Percentiles rank a stretch among this genome's conserved stretches.
These are phyloP conservation scores for Neodontobutis hainanensis DNA, from an alignment of 2,113 vertebrate species.

Conservation along the genomic window DNA sequence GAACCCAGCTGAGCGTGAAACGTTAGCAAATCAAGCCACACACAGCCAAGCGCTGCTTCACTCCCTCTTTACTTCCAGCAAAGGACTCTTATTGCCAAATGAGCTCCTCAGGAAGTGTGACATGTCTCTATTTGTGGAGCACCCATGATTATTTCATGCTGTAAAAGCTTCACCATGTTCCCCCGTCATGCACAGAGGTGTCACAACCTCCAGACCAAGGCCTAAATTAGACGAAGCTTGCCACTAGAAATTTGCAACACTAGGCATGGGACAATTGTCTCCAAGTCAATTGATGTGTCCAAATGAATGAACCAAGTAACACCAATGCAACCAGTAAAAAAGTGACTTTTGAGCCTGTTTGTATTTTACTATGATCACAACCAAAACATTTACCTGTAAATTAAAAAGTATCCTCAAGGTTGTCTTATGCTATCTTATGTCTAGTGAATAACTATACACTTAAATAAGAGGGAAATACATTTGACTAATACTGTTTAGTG, in stretches of 20 bases:
- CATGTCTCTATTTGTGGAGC: conserved; percentile 54
- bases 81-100: conserved; percentile 52
- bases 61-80: conserved; percentile 44
- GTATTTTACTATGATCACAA: no score
- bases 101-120: conserved; percentile 56
- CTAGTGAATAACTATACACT: no score
- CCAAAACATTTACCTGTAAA: no score
- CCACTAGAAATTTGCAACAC: neutral
- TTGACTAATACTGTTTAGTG: no score
- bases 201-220: conserved; percentile 33
- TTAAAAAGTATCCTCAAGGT: no score
- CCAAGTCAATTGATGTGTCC: no score
- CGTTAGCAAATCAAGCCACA: conserved; percentile 21
- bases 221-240: conserved; percentile 13
- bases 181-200: conserved; percentile 39
- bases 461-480: no score
- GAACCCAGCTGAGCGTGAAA: conserved; percentile 50
- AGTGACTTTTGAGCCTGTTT: no score
- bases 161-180: conserved; percentile 65
- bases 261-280: no score
- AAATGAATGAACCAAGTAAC: no score
- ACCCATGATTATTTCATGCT: conserved; percentile 73
- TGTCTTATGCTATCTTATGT: no score
- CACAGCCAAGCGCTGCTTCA: neutral
- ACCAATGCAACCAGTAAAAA: no score